Evolutionary conservation across 2,888 invertebrate genomes (phyloP).

Genomic region (Piscicola geometra): DNA sequence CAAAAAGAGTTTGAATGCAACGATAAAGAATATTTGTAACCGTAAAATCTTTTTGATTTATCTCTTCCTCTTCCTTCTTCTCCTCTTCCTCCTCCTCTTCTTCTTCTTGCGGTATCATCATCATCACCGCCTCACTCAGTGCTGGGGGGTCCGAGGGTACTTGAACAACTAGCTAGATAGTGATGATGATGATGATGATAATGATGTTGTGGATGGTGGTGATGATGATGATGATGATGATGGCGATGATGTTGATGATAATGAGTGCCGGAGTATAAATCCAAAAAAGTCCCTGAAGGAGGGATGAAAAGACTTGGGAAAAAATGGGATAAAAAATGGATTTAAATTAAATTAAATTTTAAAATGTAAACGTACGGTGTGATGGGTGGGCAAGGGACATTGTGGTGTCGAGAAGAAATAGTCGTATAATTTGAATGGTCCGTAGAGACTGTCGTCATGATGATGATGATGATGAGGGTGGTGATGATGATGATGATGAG

Average conservation of each 20-base stretch:
- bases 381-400: not conserved
- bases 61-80: not conserved
- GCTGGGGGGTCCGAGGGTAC: not conserved
- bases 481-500: too few relatives aligned
- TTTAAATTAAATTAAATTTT: not conserved
- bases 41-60: not conserved
- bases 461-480: too few relatives aligned
- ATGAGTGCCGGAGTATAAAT: too few relatives aligned
- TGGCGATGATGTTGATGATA: too few relatives aligned
- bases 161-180: not conserved
- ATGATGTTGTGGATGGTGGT: too few relatives aligned
- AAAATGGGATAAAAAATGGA: not conserved
- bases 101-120: not conserved
- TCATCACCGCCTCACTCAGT: not conserved
- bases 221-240: too few relatives aligned
- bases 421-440: not conserved
- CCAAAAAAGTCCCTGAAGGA: too few relatives aligned
- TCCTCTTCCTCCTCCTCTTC: not conserved
- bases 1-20: too few relatives aligned
- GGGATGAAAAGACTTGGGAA: too few relatives aligned
- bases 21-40: too few relatives aligned
- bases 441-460: not conserved
- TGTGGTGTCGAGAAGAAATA: not conserved
- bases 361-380: not conserved
- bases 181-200: too few relatives aligned